Base-by-base conservation (phyloP, 2,113 vertebrate genomes). In the Alouatta palliata region DNA sequence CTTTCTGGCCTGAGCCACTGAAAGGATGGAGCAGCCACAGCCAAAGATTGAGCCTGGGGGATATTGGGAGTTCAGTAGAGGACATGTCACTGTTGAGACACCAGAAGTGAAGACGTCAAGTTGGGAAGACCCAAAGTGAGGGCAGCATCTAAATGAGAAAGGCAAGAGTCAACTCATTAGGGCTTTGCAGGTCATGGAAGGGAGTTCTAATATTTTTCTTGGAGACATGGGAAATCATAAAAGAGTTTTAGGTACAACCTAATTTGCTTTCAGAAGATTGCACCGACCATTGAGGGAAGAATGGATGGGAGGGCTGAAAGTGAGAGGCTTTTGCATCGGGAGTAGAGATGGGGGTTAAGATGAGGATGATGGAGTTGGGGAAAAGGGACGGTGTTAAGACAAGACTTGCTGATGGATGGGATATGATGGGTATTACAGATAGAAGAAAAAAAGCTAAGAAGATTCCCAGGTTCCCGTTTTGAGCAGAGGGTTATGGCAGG, bases 371-470 rank as follows among this genome's bases (percentile, higher is more conserved):
- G 21, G n/a, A 16, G 21, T 35, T 77, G 54, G 37, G 77, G 82
- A 43, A 87, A 76, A 94, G 61, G 87, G 43, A 8, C 30, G n/a
- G 40, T 75, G n/a, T 8, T 49, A 35, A 23, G 49, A 47, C 73
- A 30, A 83, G 64, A 64, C 7, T 56, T 56, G 32, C 35, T 49
- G 77, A 47, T 17, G 47, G 30, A 1, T 20, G 61, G 8, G 9
- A 52, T 0, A 0, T 2, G 1, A 23, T 45, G 23, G n/a, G 20
- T 32, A 8, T 0, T 11, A 8, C 11, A 61, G n/a, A 76, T 61
- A 43, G 52, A 61, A 66, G 43, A 21, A 58, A 68, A 49, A 49
- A 45, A 54, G 21, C 32, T 35, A 32, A 20, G 54, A 19, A 40
- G 81, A 35, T 25, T 3, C 27, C 47, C 52, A 21, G 54, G 25